These are phyloP conservation scores for Antrozous pallidus DNA, from an alignment of 2,797 vertebrate genomes.

Conservation along the genomic window DNA sequence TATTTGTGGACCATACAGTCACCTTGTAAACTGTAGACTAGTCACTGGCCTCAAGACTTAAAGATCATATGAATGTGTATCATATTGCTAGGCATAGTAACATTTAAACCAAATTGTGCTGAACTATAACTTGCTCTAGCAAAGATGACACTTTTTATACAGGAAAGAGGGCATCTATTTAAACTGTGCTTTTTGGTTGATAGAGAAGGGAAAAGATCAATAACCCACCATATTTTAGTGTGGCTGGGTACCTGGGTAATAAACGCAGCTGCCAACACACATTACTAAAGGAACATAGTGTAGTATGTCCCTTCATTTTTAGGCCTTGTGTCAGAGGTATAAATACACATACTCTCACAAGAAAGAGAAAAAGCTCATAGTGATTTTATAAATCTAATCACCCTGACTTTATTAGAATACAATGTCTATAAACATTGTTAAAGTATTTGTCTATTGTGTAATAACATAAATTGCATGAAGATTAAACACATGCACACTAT, in stretches of 20 bases:
- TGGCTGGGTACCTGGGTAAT: background rate
- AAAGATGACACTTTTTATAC: slow-evolving; percentile 28
- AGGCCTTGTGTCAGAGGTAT: slow-evolving; percentile 11
- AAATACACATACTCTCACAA: slow-evolving; percentile 61
- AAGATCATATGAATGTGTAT: background rate
- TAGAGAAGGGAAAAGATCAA: background rate
- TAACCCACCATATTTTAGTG: slow-evolving; percentile 36
- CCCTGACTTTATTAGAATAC: slow-evolving; percentile 16
- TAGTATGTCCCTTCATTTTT: slow-evolving; percentile 61
- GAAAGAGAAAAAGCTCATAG: slow-evolving; percentile 10
- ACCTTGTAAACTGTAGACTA: background rate
- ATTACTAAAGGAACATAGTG: slow-evolving; percentile 39
- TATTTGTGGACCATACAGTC: background rate
- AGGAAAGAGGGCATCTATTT: background rate
- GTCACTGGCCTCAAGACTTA: background rate
- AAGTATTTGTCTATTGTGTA: background rate
- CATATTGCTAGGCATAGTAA: background rate
- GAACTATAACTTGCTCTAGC: background rate
- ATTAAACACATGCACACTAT: background rate
- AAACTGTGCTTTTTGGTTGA: background rate
- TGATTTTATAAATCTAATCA: slow-evolving; percentile 61
- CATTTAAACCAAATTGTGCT: slow-evolving; percentile 1
- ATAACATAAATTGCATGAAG: slow-evolving; percentile 38
- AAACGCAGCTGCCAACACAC: slow-evolving; percentile 19
- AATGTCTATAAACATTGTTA: slow-evolving; percentile 58